These are phyloP conservation scores for Hippopotamyrus pictus DNA, from an alignment of 2,797 vertebrate genomes.

Conservation along the genomic window DNA sequence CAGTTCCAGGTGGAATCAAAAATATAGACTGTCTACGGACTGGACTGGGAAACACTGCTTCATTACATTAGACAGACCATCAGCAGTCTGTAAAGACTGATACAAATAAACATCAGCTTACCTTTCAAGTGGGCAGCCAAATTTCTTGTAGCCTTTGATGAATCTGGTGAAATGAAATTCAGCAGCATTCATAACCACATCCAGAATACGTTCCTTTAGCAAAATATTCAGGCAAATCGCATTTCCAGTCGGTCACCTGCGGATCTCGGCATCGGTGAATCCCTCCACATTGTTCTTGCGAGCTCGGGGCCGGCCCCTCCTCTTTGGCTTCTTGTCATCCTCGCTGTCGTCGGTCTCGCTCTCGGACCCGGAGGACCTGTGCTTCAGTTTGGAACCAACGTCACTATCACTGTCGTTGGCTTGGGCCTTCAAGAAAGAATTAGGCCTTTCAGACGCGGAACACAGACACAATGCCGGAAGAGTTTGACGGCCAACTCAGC, in stretches of 20 bases:
- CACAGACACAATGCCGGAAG: not conserved
- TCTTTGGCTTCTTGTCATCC: conserved; percentile 92
- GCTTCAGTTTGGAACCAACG: conserved; percentile 85
- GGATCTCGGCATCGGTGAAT: conserved; percentile 92
- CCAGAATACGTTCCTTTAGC: not conserved
- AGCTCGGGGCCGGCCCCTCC: conserved; percentile 82
- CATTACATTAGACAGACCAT: not conserved
- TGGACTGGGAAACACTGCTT: not conserved
- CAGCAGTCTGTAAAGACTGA: not conserved
- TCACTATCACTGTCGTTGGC: conserved; percentile 96
- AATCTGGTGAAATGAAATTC: conserved; percentile 65
- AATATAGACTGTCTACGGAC: not conserved
- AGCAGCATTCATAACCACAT: not conserved
- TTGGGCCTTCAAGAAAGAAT: conserved; percentile 64
- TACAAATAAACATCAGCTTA: conserved; percentile 39
- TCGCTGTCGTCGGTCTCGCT: conserved; percentile 92
- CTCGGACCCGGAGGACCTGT: conserved; percentile 86
- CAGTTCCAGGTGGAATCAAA: not conserved
- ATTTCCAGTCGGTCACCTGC: conserved; percentile 69
- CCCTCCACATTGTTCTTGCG: conserved; percentile 95
- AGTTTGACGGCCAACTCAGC: not conserved
- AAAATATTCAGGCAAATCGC: not conserved
- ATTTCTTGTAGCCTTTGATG: conserved; percentile 98
- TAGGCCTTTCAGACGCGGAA: not conserved
- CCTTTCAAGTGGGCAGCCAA: conserved; percentile 91